These are phyloP conservation scores for Danaus chrysippus DNA, from an alignment of 2,888 invertebrate genomes.

Conservation along the genomic window DNA sequence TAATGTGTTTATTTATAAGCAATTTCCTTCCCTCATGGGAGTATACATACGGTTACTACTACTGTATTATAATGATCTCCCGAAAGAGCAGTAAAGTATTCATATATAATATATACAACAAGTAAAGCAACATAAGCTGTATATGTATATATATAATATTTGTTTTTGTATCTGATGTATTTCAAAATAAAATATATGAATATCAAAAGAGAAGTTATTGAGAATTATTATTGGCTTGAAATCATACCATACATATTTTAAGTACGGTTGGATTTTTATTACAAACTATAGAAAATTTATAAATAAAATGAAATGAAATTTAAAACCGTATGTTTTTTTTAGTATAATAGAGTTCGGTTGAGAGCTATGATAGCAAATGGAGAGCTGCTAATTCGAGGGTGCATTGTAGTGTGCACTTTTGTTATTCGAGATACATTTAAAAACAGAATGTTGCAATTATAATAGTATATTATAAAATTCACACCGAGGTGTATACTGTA, in stretches of 20 bases:
- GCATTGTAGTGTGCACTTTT: conserved; percentile 53
- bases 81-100: no score
- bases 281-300: conserved; percentile 3
- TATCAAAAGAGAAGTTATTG: no score
- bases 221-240: not conserved
- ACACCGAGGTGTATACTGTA: no score
- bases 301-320: conserved; percentile 12
- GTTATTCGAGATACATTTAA: conserved; percentile 6
- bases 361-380: conserved; percentile 45
- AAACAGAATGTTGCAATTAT: not conserved
- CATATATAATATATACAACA: no score
- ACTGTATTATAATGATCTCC: not conserved
- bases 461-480: no score
- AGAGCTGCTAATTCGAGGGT: conserved; percentile 56
- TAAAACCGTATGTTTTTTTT: conserved; percentile 34
- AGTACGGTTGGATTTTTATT: conserved; percentile 4
- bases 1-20: conserved; percentile 63
- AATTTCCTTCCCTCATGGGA: conserved; percentile 42
- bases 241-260: not conserved
- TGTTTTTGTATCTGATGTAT: no score
- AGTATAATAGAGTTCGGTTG: conserved; percentile 33
- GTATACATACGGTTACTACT: conserved; percentile 36
- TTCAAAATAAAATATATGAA: no score
- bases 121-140: no score
- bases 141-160: no score